Conservation (phyloP, 2,113 vertebrate species). For the Stegastes partitus region DNA sequence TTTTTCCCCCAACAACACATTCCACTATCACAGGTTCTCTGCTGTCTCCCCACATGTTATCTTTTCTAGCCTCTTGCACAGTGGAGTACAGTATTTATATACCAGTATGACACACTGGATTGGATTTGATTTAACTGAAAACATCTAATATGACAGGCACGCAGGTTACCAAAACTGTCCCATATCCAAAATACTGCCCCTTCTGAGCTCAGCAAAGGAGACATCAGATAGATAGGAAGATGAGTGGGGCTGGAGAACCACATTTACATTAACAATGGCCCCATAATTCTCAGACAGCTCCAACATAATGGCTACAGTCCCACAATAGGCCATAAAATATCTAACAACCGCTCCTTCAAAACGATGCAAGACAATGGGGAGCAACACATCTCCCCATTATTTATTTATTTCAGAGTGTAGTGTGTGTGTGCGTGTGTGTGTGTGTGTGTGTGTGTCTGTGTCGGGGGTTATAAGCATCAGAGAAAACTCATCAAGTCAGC, state of each 20-base stretch:
- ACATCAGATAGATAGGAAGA: background rate
- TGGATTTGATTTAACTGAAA: background rate
- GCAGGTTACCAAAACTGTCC: background rate
- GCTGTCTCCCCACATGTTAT: too few relatives aligned
- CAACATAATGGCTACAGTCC: constrained; percentile 45
- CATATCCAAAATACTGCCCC: constrained; percentile 2
- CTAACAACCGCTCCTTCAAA: constrained; percentile 61
- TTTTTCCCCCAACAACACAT: too few relatives aligned
- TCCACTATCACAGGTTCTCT: too few relatives aligned
- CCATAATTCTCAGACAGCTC: constrained; percentile 31
- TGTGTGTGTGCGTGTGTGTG: constrained; percentile 21
- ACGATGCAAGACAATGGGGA: constrained; percentile 58
- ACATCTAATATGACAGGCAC: constrained; percentile 6
- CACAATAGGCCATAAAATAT: constrained; percentile 62
- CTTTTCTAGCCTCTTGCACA: too few relatives aligned
- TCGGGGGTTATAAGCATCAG: constrained; percentile 25
- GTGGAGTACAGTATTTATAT: too few relatives aligned
- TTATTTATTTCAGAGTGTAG: constrained; percentile 77
- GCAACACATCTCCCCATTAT: constrained; percentile 52
- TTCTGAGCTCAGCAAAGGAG: background rate
- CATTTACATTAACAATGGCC: constrained; percentile 66
- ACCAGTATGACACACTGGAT: background rate
- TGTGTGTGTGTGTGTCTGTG: background rate
- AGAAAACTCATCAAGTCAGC: constrained; percentile 84
- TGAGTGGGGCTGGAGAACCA: constrained; percentile 26